A percentile compares a stretch with the other conserved stretches of the same genome.
These are phyloP conservation scores for Heliopora coerulea DNA, from an alignment of 92 coral and sea anemone species.

Conservation along the genomic window DNA sequence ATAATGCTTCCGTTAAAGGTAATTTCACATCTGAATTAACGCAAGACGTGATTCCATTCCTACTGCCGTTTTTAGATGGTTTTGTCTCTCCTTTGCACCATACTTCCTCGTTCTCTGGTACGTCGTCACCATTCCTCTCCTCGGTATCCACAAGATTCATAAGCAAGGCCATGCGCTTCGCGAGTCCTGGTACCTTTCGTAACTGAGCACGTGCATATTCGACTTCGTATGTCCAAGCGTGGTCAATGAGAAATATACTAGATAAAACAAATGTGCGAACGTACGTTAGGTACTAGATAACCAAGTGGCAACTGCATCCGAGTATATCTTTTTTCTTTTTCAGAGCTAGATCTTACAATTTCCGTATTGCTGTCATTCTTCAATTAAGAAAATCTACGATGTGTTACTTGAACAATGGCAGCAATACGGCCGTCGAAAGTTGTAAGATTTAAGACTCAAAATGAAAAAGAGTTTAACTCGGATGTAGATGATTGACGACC, in stretches of 20 bases:
- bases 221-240: conserved; percentile 90
- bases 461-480: too few relatives aligned
- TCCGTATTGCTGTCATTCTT: too few relatives aligned
- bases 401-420: too few relatives aligned
- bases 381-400: too few relatives aligned
- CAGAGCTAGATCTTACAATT: too few relatives aligned
- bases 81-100: not conserved
- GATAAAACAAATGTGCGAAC: not conserved
- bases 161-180: conserved; percentile 77
- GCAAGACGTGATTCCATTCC: too few relatives aligned
- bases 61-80: not conserved
- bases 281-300: not conserved
- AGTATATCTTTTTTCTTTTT: too few relatives aligned
- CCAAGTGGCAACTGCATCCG: not conserved
- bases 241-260: conserved; percentile 92
- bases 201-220: conserved; percentile 78
- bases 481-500: too few relatives aligned
- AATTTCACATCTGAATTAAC: not conserved
- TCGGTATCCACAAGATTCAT: conserved; percentile 59
- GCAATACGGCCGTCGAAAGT: too few relatives aligned
- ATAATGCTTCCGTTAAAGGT: conserved; percentile 1
- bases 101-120: conserved; percentile 2
- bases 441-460: too few relatives aligned
- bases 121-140: not conserved
- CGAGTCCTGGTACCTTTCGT: conserved; percentile 66